Percentiles rank a stretch among this genome's conserved stretches.
These are phyloP conservation scores for Zoanthus sansibaricus DNA, from an alignment of 92 coral and sea anemone species.

Conservation along the genomic window DNA sequence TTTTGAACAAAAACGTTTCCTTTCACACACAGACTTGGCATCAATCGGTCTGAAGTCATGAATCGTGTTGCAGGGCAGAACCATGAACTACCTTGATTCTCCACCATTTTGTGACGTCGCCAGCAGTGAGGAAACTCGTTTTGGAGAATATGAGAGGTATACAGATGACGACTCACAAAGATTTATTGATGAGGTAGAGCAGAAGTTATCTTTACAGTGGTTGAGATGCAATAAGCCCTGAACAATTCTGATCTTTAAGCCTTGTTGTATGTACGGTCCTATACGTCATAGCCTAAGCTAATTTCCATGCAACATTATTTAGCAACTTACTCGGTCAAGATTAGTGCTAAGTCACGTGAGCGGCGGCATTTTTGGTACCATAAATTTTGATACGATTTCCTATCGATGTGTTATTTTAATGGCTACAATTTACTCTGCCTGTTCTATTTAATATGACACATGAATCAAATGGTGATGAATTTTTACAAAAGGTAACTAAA, in stretches of 20 bases:
- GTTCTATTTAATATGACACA: no score
- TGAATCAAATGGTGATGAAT: no score
- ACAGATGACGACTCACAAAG: background rate
- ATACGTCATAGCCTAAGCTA: no score
- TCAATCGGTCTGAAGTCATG: no score
- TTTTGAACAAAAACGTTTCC: no score
- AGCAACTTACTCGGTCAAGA: no score
- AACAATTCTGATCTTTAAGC: background rate
- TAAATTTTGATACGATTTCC: background rate
- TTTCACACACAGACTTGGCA: no score
- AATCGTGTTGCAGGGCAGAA: no score
- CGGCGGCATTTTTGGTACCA: background rate
- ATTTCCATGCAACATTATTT: no score
- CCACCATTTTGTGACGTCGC: background rate
- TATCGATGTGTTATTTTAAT: background rate
- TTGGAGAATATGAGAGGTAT: background rate
- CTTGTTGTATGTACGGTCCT: no score
- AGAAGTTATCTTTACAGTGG: background rate
- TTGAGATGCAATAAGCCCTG: background rate
- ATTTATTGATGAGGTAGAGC: background rate
- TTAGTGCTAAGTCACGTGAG: background rate
- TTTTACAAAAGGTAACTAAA: no score
- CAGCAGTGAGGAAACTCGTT: background rate
- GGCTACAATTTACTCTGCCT: background rate
- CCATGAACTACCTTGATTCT: no score